These are phyloP conservation scores for Zosterops pallidus DNA, from an alignment of 2,113 vertebrate genomes.

Conservation along the genomic window DNA sequence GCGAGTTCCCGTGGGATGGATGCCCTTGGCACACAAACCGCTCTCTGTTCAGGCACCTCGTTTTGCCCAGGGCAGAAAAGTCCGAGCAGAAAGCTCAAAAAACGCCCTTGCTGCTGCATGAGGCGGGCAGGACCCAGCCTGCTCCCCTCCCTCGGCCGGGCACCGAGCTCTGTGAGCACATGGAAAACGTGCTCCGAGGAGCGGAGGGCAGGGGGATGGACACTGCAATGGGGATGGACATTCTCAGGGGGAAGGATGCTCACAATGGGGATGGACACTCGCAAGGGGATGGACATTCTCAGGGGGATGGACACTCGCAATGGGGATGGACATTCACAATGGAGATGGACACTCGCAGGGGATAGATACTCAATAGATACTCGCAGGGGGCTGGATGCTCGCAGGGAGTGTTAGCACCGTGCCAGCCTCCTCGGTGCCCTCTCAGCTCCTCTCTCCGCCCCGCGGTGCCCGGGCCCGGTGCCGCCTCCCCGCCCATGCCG, in stretches of 20 bases:
- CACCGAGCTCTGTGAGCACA: accelerated
- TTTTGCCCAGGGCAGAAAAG: background rate
- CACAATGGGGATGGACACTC: background rate
- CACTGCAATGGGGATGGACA: too few species aligned
- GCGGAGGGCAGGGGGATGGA: background rate
- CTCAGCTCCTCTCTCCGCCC: too few species aligned
- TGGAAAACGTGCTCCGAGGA: accelerated
- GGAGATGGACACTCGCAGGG: too few species aligned
- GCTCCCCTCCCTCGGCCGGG: too few species aligned
- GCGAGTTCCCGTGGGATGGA: background rate
- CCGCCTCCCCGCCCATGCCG: too few species aligned
- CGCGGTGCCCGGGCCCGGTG: too few species aligned
- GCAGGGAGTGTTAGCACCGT: background rate
- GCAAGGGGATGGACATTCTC: too few species aligned
- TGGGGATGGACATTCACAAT: too few species aligned
- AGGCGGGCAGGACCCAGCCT: background rate
- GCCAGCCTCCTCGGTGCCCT: too few species aligned
- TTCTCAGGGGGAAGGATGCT: too few species aligned
- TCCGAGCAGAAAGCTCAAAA: background rate
- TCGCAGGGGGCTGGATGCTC: background rate
- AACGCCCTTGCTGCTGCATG: background rate
- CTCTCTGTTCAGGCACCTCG: background rate
- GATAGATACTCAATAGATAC: too few species aligned
- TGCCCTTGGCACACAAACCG: background rate
- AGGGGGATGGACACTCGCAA: too few species aligned